These are phyloP conservation scores for Thunnus thynnus DNA, from an alignment of 2,113 vertebrate genomes.

Conservation along the genomic window DNA sequence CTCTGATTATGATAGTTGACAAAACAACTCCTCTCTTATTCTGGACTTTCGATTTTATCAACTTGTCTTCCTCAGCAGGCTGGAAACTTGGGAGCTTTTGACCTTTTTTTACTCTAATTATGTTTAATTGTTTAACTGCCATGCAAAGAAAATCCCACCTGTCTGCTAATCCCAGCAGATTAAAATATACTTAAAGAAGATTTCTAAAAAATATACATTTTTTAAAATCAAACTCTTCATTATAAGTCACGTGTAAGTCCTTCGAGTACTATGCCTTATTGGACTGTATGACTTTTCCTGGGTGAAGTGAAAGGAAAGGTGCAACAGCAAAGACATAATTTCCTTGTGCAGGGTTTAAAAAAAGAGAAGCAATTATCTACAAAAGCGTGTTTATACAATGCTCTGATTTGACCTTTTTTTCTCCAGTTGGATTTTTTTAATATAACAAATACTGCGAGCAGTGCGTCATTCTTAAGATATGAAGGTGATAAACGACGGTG, in stretches of 20 bases:
- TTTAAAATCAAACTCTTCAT: too few relatives aligned
- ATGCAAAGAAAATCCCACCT: background rate
- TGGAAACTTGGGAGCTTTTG: too few relatives aligned
- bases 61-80: background rate
- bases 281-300: slow-evolving; percentile 1
- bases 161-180: too few relatives aligned
- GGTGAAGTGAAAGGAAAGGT: background rate
- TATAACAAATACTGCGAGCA: slow-evolving; percentile 13
- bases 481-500: slow-evolving; percentile 38
- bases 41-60: background rate
- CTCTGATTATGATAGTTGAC: background rate
- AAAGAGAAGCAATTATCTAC: background rate
- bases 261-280: background rate
- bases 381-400: background rate
- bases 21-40: background rate
- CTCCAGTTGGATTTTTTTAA: background rate
- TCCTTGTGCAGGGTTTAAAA: background rate
- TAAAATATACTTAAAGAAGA: too few relatives aligned
- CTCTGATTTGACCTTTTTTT: slow-evolving; percentile 31
- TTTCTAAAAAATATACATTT: too few relatives aligned
- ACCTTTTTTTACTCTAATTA: too few relatives aligned
- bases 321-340: background rate
- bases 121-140: background rate
- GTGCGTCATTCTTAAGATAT: slow-evolving; percentile 43
- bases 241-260: too few relatives aligned